These are phyloP conservation scores for Stichodactyla mertensii DNA, from an alignment of 64 coral and sea anemone species.

Conservation along the genomic window DNA sequence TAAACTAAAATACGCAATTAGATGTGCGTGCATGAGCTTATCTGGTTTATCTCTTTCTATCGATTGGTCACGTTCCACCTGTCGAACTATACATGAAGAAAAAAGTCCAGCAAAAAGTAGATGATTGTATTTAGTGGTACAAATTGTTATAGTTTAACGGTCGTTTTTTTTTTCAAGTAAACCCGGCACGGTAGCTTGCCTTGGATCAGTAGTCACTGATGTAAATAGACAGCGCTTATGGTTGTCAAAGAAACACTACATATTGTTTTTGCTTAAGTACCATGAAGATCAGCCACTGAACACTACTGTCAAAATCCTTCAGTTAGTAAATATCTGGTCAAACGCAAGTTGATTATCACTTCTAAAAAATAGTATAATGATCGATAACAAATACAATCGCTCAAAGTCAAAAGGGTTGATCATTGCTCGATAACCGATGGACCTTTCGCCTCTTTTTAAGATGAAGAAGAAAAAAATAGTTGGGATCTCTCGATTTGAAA, in stretches of 20 bases:
- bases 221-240: slow-evolving; percentile 23
- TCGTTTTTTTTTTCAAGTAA: background rate
- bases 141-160: slow-evolving; percentile 19
- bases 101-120: slow-evolving; percentile 38
- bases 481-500: background rate
- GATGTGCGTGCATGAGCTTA: slow-evolving; percentile 48
- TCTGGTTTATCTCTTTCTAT: slow-evolving; percentile 55
- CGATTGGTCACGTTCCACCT: slow-evolving; percentile 94
- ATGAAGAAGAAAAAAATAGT: background rate
- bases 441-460: background rate
- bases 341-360: slow-evolving; percentile 48
- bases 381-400: slow-evolving; percentile 46
- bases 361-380: slow-evolving; percentile 48
- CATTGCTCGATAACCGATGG: slow-evolving; percentile 22
- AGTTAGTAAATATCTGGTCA: slow-evolving; percentile 18
- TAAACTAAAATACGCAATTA: slow-evolving; percentile 17
- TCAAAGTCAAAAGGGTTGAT: slow-evolving; percentile 38
- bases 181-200: background rate
- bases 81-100: slow-evolving; percentile 32
- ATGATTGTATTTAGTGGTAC: slow-evolving; percentile 9
- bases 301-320: slow-evolving; percentile 1
- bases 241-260: slow-evolving; percentile 37
- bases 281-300: slow-evolving; percentile 9
- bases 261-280: slow-evolving; percentile 27
- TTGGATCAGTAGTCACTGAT: background rate